Percentiles rank a stretch among this genome's conserved stretches.
These are phyloP conservation scores for Caretta caretta DNA, from an alignment of 2,113 vertebrate species.

Conservation along the genomic window DNA sequence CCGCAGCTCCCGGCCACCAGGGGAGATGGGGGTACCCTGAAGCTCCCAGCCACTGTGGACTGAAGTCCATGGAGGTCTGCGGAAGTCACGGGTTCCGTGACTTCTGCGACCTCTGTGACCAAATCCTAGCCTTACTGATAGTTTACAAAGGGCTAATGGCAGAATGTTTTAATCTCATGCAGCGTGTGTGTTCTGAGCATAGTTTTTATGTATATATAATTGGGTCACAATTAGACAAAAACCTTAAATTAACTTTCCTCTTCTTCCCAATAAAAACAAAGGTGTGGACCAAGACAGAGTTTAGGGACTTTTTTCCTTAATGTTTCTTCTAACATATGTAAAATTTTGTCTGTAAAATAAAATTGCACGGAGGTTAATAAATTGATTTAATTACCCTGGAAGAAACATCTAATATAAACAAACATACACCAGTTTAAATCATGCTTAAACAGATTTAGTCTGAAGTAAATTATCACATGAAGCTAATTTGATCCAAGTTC, in stretches of 20 bases:
- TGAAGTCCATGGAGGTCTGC: no score
- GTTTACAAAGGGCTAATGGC: background rate
- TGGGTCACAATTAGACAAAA: background rate
- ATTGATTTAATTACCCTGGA: background rate
- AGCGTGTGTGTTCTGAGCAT: background rate
- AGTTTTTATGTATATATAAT: background rate
- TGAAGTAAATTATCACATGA: background rate
- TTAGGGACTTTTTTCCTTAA: background rate
- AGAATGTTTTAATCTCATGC: background rate
- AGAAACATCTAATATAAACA: background rate
- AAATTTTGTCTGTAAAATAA: background rate
- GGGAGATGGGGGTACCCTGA: no score
- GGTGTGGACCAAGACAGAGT: background rate
- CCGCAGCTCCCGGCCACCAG: no score
- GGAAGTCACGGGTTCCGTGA: no score
- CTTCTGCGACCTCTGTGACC: no score
- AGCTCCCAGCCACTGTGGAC: no score
- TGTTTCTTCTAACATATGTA: background rate
- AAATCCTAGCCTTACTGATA: no score
- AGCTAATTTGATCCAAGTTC: slow-evolving; percentile 39
- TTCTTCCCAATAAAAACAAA: background rate
- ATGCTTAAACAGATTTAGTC: background rate
- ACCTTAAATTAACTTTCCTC: background rate
- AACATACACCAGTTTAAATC: slow-evolving; percentile 15
- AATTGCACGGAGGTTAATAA: background rate